phyloP scores from a whole-genome alignment of 2,113 vertebrate species.

The Nibea coibor region DNA sequence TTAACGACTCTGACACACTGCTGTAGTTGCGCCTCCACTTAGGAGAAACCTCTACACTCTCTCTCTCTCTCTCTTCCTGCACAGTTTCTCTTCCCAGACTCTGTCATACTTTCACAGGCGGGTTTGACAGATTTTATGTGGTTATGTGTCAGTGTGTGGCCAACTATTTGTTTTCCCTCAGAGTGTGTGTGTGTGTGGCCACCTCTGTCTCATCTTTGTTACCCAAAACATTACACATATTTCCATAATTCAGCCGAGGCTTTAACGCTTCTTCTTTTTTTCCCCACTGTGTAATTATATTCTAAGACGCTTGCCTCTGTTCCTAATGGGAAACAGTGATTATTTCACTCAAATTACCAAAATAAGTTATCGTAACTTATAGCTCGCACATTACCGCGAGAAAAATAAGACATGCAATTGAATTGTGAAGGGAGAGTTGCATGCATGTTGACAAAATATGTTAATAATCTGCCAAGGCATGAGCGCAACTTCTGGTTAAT shows the following conservation, averaged over 20 bases:
- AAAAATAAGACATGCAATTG: conserved; percentile 49
- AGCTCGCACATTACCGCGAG: conserved; percentile 39
- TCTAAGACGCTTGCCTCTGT: conserved; percentile 40
- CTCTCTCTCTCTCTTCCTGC: no score
- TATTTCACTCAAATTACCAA: conserved; percentile 50
- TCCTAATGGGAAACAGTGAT: conserved; percentile 52
- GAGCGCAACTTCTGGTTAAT: conserved; percentile 81
- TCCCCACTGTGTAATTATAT: conserved; percentile 44
- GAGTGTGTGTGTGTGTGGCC: conserved; percentile 53
- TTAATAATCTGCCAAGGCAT: conserved; percentile 80
- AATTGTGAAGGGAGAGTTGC: conserved; percentile 52
- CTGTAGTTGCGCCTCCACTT: conserved; percentile 1
- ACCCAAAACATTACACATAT: conserved; percentile 49
- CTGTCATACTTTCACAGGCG: conserved; percentile 18
- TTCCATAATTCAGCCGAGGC: conserved; percentile 8
- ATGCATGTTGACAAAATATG: conserved; percentile 79
- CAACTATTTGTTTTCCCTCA: conserved; percentile 45
- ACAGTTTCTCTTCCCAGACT: conserved; percentile 11
- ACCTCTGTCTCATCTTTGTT: conserved; percentile 30
- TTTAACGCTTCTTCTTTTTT: neutral
- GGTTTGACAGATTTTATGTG: conserved; percentile 41
- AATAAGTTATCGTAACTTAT: conserved; percentile 68
- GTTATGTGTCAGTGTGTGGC: conserved; percentile 50
- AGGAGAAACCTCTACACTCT: neutral
- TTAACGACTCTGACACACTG: conserved; percentile 18